A percentile compares a stretch with the other conserved stretches of the same genome.
These are phyloP conservation scores for Caenorhabditis auriculariae DNA, from an alignment of 2,888 invertebrate species.

Conservation along the genomic window DNA sequence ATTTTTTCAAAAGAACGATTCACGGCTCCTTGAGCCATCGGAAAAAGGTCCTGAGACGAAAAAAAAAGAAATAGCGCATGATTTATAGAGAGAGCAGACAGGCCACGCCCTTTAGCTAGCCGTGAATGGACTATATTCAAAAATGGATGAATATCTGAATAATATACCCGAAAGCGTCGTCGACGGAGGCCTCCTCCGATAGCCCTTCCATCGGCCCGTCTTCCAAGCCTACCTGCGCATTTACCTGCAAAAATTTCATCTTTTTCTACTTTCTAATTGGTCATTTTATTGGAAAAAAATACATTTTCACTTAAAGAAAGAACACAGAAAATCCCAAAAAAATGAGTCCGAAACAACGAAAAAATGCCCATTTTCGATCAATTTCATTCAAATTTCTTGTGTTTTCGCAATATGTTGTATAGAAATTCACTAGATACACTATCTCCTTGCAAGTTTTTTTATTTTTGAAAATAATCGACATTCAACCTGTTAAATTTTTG, in stretches of 20 bases:
- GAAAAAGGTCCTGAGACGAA: too few relatives aligned
- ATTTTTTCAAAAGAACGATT: too few relatives aligned
- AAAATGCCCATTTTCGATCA: neutral
- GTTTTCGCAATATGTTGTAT: too few relatives aligned
- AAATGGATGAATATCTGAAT: slow-evolving; percentile 13
- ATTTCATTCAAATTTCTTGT: neutral
- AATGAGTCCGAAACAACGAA: neutral
- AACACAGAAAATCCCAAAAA: neutral
- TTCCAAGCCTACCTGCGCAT: slow-evolving; percentile 21
- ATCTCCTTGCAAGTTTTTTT: too few relatives aligned
- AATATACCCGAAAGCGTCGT: slow-evolving; percentile 1
- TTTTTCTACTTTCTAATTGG: neutral
- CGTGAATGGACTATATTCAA: too few relatives aligned
- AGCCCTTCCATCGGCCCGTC: slow-evolving; percentile 22
- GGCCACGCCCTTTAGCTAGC: too few relatives aligned
- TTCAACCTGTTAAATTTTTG: too few relatives aligned
- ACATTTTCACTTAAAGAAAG: neutral
- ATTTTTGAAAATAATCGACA: too few relatives aligned
- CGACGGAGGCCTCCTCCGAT: neutral
- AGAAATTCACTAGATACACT: too few relatives aligned
- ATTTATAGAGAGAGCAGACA: too few relatives aligned
- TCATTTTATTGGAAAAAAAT: neutral
- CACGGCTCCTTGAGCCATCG: too few relatives aligned
- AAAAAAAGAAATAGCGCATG: too few relatives aligned
- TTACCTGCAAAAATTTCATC: slow-evolving; percentile 11